A percentile compares a stretch with the other conserved stretches of the same genome.
phyloP scores from a whole-genome alignment of 2,888 invertebrate species.

The Parnassius mnemosyne region DNA sequence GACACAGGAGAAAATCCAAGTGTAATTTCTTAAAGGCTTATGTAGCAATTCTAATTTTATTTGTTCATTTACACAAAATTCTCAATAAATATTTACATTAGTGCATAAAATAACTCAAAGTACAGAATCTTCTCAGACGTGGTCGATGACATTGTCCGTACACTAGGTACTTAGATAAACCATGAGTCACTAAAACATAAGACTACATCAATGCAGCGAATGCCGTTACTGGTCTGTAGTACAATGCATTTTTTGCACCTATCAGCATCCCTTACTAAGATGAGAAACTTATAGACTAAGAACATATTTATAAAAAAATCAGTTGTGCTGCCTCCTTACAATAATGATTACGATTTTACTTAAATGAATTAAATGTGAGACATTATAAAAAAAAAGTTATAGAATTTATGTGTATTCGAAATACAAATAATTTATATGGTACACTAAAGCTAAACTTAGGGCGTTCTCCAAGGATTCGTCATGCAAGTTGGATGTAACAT shows the following conservation, averaged over 20 bases:
- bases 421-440: conserved; percentile 72
- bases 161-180: conserved; percentile 52
- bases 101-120: conserved; percentile 54
- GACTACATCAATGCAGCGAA: conserved; percentile 37
- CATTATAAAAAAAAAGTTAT: conserved; percentile 52
- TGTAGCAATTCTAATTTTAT: conserved; percentile 35
- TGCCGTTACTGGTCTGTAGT: conserved; percentile 25
- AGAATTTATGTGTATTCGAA: conserved; percentile 64
- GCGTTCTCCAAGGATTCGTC: conserved; percentile 97
- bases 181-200: conserved; percentile 45
- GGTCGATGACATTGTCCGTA: conserved; percentile 52
- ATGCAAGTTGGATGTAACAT: conserved; percentile 98
- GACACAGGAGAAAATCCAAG: too few relatives aligned
- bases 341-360: conserved; percentile 55
- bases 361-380: conserved; percentile 54
- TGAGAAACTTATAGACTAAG: conserved; percentile 54
- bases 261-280: conserved; percentile 48
- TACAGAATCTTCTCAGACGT: conserved; percentile 48
- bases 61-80: conserved; percentile 68
- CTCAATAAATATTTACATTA: conserved; percentile 52
- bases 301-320: conserved; percentile 65
- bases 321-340: conserved; percentile 72
- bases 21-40: too few relatives aligned
- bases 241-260: conserved; percentile 18
- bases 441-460: conserved; percentile 81